Base-by-base conservation (phyloP, 1,140 invertebrate genomes). In the Psix sp. region DNA sequence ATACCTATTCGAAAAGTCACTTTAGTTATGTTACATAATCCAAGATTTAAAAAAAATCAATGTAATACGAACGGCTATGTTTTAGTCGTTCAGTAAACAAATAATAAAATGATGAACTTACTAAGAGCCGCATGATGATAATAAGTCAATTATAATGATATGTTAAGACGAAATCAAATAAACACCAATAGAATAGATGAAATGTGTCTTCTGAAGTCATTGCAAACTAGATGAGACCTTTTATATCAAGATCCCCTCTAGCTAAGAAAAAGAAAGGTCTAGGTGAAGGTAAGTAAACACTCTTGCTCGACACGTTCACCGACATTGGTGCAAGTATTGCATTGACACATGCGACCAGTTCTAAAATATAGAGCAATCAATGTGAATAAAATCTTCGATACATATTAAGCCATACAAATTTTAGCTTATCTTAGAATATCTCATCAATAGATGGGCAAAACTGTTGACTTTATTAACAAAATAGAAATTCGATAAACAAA, bases 231-330 rank as follows among this genome's bases (percentile, higher is more conserved):
- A 82, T 79, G 83, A 85, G 77, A 86, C 80, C 79, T 82, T 86
- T 86, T 87, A 87, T 87, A 87, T 83, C 59, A 66, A 67, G 68
- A 85, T 84, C 85, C 86, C 86, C 86, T 81, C 85, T 86, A 66
- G 18, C 60, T 76, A 49, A 79, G 75, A 56, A 77, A 86, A 85
- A 86, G 84, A 86, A 85, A 87, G 85, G 86, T 87, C 86, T 87
- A 87, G 86, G 86, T 87, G 86, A 87, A 87, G 86, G 86, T 86
- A 86, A 86, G 76, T 76, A 66, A 74, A 74, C 62, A 74, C 71
- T 74, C 60, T 77, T 66, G 56, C 62, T 74, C 45, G 43, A 68
- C 71, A 71, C 76, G 60, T 74, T 74, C 67, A 74, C 76, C 62
- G 56, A 74, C 67, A 68, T 67, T 60, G 40, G 17, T 60, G 45